Evolutionary conservation across 2,888 invertebrate species (phyloP).

Genomic region (Meghimatium bilineatum): DNA sequence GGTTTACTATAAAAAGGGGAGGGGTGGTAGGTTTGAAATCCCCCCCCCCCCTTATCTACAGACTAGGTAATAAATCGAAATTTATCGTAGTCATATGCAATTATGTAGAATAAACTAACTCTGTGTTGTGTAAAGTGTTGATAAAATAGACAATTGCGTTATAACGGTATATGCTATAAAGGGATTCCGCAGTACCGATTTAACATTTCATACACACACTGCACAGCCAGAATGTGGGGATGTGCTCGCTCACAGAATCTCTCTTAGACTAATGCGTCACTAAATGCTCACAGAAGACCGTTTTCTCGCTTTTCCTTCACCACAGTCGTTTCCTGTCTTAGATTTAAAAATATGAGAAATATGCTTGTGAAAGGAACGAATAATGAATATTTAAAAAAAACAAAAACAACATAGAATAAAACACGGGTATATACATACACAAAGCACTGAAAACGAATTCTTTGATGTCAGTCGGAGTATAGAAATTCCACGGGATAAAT

Average conservation of each 20-base stretch:
- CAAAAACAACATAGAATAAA: background rate
- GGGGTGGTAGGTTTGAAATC: too few relatives aligned
- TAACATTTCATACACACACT: background rate
- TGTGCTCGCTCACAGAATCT: background rate
- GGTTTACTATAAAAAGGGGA: too few relatives aligned
- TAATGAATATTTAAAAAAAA: background rate
- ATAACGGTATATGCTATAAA: too few relatives aligned
- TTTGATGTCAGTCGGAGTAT: slow-evolving; percentile 20
- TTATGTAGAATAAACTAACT: too few relatives aligned
- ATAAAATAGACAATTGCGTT: too few relatives aligned
- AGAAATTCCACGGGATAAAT: slow-evolving; percentile 40
- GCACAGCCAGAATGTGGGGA: background rate
- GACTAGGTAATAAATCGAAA: too few relatives aligned
- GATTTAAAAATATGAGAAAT: background rate
- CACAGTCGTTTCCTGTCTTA: background rate
- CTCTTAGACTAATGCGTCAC: background rate
- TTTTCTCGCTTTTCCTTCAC: background rate
- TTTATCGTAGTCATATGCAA: too few relatives aligned
- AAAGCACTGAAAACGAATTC: slow-evolving; percentile 16
- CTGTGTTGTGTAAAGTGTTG: too few relatives aligned
- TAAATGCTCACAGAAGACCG: background rate
- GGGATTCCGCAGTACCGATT: too few relatives aligned
- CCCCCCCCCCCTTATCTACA: too few relatives aligned
- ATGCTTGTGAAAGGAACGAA: background rate
- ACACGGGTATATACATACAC: too few relatives aligned